Evolutionary conservation across 2,888 invertebrate genomes (phyloP), one percentile per base, ranked within the genome.

Genomic region (Nephrocerus scutellatus): DNA sequence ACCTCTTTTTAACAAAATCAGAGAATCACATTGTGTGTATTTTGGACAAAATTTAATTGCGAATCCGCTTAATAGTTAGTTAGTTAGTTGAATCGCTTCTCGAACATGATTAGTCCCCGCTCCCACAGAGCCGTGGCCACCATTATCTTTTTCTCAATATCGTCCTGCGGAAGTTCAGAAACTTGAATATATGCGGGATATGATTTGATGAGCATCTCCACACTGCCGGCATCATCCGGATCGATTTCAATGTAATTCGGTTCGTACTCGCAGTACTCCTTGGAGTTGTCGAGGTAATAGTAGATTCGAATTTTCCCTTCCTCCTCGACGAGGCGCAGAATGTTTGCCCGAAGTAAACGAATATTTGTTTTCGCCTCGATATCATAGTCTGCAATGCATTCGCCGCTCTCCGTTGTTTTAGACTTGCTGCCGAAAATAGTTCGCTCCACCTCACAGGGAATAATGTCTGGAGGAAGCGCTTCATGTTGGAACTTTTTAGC

Each of bases 181-280:
- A 93, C 79, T 16, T 73, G 64, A 0, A 84, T 68, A 72, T 80
- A 95, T 3, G 79, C 69, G 0, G 95, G 95, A 70, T 88, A 95
- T 1, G 72, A 60, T 21, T 71, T 72, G 37, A 90, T 77, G 21
- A 95, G 70, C 37, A 72, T 72, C 56, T 82, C 79, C 10, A 93
- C 71, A 1, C 79, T 82, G 3, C 79, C 77, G 1, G 83, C 80
- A 46, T 80, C 70, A 2, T 76, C 73, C 3, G 74, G 70, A 9
- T 80, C 76, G 43, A 95, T 75, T 60, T 87, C 87, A 44, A 95
- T 64, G 59, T 74, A 81, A 53, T 83, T 82, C 2, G 77, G 73
- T 21, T 90, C 89, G 59, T 77, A 80, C 22, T 82, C 87, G 59
- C 89, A 88, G 60, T 90, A 92, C 53, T 85, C 81, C 47, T 84